These are phyloP conservation scores for Drosophila guanche DNA, from an alignment of 1,140 invertebrate species.

Conservation along the genomic window DNA sequence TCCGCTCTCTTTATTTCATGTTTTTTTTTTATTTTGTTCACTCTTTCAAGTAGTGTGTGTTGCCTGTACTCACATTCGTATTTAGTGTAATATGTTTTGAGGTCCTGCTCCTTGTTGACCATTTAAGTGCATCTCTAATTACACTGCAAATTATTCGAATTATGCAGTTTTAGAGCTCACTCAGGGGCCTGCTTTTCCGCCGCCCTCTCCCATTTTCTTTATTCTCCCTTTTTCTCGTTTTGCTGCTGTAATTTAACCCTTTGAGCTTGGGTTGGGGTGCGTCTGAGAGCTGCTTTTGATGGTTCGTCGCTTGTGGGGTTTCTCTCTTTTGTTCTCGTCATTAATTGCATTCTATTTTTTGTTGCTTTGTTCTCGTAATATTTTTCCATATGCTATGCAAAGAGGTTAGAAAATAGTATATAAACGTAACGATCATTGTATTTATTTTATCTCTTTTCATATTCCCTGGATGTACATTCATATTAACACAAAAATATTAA, in stretches of 20 bases:
- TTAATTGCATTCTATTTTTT: background rate
- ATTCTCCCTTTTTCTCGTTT: background rate
- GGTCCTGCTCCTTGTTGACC: slow-evolving; percentile 71
- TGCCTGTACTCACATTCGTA: slow-evolving; percentile 36
- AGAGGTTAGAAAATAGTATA: background rate
- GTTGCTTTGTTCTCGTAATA: background rate
- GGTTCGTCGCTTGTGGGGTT: too few relatives aligned
- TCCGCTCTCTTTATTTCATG: slow-evolving; percentile 12
- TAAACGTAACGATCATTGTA: background rate
- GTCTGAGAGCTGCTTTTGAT: too few relatives aligned
- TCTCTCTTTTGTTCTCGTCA: background rate
- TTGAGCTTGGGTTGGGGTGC: background rate
- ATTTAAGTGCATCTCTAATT: slow-evolving; percentile 79
- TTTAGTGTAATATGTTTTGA: slow-evolving; percentile 71
- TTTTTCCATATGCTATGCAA: too few relatives aligned
- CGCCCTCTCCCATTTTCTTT: too few relatives aligned
- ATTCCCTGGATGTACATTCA: background rate
- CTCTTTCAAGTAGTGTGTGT: slow-evolving; percentile 5
- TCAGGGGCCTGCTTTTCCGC: background rate
- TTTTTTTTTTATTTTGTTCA: slow-evolving; percentile 40
- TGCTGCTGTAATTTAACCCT: slow-evolving; percentile 16
- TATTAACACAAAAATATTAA: too few relatives aligned
- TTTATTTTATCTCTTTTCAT: slow-evolving; percentile 22
- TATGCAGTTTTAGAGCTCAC: slow-evolving; percentile 41
- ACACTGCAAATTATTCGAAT: slow-evolving; percentile 68